phyloP scores from a whole-genome alignment of 1,140 invertebrate genomes.

The Caenorhabditis elegans region WBcel235 BX284603.4:6854001-6854500 shows the following conservation, averaged over 20 bases:
- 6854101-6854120: background rate
- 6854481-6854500: conserved; percentile 33
- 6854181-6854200: conserved; percentile 16
- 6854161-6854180: conserved; percentile 33
- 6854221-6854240: conserved; percentile 38
- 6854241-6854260: background rate
- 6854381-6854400: conserved; percentile 19
- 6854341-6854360: conserved; percentile 35
- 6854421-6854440: conserved; percentile 39
- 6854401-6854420: conserved; percentile 1
- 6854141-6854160: too few relatives aligned
- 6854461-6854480: background rate
- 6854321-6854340: conserved; percentile 32
- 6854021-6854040: conserved; percentile 19
- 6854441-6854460: conserved; percentile 30
- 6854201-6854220: background rate
- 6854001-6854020: conserved; percentile 1
- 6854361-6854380: conserved; percentile 2
- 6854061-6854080: background rate
- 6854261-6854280: conserved; percentile 36
- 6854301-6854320: too few relatives aligned
- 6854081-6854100: background rate
- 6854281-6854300: conserved; percentile 41
- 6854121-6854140: background rate
- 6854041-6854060: conserved; percentile 10